phyloP scores from a whole-genome alignment of 2,888 invertebrate genomes.

The Thereva nobilitata region DNA sequence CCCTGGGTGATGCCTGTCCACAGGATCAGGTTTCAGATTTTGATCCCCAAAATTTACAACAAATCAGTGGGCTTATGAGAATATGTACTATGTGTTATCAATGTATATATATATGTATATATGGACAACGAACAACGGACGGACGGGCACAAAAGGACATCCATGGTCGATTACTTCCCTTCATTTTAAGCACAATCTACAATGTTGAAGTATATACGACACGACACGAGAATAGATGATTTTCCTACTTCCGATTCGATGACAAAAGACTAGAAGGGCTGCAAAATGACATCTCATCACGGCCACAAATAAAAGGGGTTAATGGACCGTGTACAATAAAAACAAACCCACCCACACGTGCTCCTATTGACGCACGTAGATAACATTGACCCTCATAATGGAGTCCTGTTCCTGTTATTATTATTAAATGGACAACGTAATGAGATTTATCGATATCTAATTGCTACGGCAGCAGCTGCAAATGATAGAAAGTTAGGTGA shows the following conservation, averaged over 20 bases:
- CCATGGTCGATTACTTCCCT: constrained; percentile 30
- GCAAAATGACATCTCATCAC: neutral
- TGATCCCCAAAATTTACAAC: constrained; percentile 26
- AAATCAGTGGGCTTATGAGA: constrained; percentile 30
- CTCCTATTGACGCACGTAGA: constrained; percentile 23
- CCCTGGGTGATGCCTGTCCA: constrained; percentile 14
- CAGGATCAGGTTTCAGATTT: constrained; percentile 21
- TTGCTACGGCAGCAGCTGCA: constrained; percentile 13
- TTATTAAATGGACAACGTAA: constrained; percentile 30
- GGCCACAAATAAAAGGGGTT: constrained; percentile 13
- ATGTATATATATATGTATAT: constrained; percentile 3
- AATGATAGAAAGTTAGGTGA: constrained; percentile 1
- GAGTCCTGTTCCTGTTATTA: constrained; percentile 11
- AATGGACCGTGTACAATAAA: constrained; percentile 30
- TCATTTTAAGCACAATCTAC: constrained; percentile 17
- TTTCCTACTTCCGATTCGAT: no score
- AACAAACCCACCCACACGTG: constrained; percentile 24
- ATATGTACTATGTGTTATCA: constrained; percentile 15
- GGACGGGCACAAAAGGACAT: constrained; percentile 5
- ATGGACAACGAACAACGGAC: no score
- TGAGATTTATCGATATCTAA: constrained; percentile 32
- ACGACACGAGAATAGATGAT: constrained; percentile 3
- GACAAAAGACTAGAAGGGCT: neutral
- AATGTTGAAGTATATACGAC: neutral
- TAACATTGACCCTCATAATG: constrained; percentile 31